phyloP scores from a whole-genome alignment of 2,888 invertebrate genomes.

The Macaria liturata region DNA sequence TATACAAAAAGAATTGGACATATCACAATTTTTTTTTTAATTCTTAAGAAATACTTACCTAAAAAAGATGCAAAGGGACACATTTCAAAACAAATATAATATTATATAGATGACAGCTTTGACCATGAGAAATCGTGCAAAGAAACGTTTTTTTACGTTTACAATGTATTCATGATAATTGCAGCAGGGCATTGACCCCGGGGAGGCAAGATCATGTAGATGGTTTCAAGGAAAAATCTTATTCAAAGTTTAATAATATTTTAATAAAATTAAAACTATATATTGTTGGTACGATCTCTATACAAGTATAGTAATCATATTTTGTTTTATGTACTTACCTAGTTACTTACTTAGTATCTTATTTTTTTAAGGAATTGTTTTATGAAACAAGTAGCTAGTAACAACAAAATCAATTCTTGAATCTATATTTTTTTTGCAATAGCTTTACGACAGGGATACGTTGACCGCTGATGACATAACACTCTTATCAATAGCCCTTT shows the following conservation, averaged over 20 bases:
- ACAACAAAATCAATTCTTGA: too few relatives aligned
- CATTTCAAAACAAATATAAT: too few relatives aligned
- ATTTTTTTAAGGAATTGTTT: not conserved
- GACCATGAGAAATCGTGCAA: constrained; percentile 4
- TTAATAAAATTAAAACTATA: not conserved
- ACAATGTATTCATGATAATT: constrained; percentile 15
- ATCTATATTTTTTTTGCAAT: too few relatives aligned
- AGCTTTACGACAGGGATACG: too few relatives aligned
- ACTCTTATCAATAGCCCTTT: too few relatives aligned
- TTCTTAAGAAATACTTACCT: too few relatives aligned
- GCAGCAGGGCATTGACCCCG: constrained; percentile 13
- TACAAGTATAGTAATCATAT: not conserved
- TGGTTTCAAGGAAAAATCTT: not conserved
- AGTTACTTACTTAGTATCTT: not conserved
- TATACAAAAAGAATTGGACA: too few relatives aligned
- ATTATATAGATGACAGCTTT: not conserved
- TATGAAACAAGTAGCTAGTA: not conserved
- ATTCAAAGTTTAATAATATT: constrained; percentile 7
- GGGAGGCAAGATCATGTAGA: constrained; percentile 15
- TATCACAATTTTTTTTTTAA: too few relatives aligned
- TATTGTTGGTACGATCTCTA: too few relatives aligned
- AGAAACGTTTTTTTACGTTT: constrained; percentile 2
- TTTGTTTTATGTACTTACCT: not conserved
- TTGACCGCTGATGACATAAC: too few relatives aligned
- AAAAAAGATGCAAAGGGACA: too few relatives aligned